phyloP scores from a whole-genome alignment of 2,888 invertebrate genomes.

The Mimachlamys varia region DNA sequence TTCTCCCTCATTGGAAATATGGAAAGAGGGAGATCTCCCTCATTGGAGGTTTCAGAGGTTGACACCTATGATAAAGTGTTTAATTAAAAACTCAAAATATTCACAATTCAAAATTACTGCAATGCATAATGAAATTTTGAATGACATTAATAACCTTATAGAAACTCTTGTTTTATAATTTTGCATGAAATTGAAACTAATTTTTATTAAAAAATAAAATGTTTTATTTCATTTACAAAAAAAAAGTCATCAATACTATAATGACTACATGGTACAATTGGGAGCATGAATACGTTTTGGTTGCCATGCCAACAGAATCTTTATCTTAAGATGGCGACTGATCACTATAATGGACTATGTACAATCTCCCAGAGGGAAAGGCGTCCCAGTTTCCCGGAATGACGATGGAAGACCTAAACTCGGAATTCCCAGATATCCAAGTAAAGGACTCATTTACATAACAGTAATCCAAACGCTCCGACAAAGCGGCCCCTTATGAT shows the following conservation, averaged over 20 bases:
- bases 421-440: background rate
- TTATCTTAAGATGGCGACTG: background rate
- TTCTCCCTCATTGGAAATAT: no score
- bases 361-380: background rate
- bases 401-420: background rate
- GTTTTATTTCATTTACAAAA: background rate
- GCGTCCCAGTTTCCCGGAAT: background rate
- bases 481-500: slow-evolving; percentile 13
- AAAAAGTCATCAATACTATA: background rate
- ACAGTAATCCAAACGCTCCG: background rate
- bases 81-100: no score
- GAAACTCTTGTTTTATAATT: no score
- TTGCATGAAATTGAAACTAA: no score
- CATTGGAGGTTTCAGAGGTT: no score
- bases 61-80: no score
- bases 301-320: background rate
- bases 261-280: background rate
- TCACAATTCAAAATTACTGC: no score
- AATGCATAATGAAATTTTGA: no score
- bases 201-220: no score
- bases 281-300: background rate
- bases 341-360: background rate
- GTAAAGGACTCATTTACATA: slow-evolving; percentile 6
- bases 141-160: no score
- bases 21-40: no score